Conservation (phyloP, 2,888 invertebrate genomes). For the Epirrhoe alternata region DNA sequence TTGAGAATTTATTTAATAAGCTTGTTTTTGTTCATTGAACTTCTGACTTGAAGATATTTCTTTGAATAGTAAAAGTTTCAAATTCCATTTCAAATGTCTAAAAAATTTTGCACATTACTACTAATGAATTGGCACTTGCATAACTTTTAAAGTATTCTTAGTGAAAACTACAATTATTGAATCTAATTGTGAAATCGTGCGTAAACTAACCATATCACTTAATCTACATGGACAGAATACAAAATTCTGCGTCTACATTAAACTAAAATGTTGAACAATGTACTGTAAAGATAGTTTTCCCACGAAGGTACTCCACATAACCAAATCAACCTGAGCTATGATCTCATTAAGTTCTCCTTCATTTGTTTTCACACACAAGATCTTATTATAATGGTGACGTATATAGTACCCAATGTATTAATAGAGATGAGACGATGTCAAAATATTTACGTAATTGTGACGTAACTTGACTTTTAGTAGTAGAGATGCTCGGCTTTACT, state of each 20-base stretch:
- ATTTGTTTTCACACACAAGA: constrained; percentile 30
- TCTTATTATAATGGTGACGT: constrained; percentile 49
- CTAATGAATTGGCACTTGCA: neutral
- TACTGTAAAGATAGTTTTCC: constrained; percentile 55
- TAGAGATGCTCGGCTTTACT: constrained; percentile 41
- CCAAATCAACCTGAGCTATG: constrained; percentile 23
- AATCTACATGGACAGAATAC: constrained; percentile 42
- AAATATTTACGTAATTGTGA: constrained; percentile 69
- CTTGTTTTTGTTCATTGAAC: neutral
- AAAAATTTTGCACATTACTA: too few species aligned
- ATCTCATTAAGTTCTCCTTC: constrained; percentile 15
- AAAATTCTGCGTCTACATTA: constrained; percentile 11
- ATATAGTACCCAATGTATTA: constrained; percentile 54
- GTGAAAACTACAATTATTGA: constrained; percentile 39
- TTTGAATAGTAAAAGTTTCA: too few species aligned
- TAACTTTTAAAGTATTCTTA: neutral
- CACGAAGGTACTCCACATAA: constrained; percentile 50
- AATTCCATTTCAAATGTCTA: too few species aligned
- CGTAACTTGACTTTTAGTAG: constrained; percentile 51
- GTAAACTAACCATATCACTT: constrained; percentile 53
- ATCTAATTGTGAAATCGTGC: constrained; percentile 58
- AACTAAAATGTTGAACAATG: constrained; percentile 51
- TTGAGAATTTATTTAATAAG: constrained; percentile 26
- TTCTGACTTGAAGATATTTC: neutral
- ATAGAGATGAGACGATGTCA: constrained; percentile 72